phyloP scores from a whole-genome alignment of 2,888 invertebrate genomes.

The Silvanus unidentatus region DNA sequence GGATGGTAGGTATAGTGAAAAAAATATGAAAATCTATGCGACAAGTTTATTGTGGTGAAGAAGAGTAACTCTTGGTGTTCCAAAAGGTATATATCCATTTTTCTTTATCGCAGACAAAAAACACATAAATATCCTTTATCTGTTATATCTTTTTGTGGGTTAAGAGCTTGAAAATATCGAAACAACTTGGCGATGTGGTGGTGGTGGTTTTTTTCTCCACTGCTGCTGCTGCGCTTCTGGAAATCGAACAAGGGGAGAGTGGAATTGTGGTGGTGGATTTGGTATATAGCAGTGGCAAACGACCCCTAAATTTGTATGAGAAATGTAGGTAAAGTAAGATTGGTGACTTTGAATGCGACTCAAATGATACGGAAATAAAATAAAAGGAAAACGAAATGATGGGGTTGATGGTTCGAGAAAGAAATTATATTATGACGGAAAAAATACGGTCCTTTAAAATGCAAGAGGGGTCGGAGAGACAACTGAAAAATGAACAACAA shows the following conservation, averaged over 20 bases:
- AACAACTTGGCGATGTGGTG: conserved; percentile 11
- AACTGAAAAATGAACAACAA: too few species aligned
- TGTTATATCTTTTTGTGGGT: conserved; percentile 10
- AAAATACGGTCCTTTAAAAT: too few species aligned
- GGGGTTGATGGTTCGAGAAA: conserved; percentile 32
- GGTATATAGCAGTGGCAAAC: conserved; percentile 13
- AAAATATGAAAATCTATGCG: too few species aligned
- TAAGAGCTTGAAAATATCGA: conserved; percentile 19
- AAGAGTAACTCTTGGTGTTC: too few species aligned
- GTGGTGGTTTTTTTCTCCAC: conserved; percentile 14
- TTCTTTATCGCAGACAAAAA: too few species aligned
- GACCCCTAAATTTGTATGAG: conserved; percentile 22
- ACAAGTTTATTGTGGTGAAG: too few species aligned
- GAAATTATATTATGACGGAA: conserved; percentile 5
- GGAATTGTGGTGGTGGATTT: conserved; percentile 12
- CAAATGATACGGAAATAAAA: conserved; percentile 38
- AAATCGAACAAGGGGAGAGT: too few species aligned
- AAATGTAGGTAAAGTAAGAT: conserved; percentile 30
- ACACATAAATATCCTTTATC: conserved; percentile 5
- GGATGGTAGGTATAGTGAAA: too few species aligned
- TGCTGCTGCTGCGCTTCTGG: too few species aligned
- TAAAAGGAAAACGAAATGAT: conserved; percentile 29
- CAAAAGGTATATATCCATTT: too few species aligned
- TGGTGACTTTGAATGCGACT: conserved; percentile 32
- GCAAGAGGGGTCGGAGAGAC: too few species aligned